phyloP scores from a whole-genome alignment of 1,140 invertebrate species.

The Heterodera schachtii region DNA sequence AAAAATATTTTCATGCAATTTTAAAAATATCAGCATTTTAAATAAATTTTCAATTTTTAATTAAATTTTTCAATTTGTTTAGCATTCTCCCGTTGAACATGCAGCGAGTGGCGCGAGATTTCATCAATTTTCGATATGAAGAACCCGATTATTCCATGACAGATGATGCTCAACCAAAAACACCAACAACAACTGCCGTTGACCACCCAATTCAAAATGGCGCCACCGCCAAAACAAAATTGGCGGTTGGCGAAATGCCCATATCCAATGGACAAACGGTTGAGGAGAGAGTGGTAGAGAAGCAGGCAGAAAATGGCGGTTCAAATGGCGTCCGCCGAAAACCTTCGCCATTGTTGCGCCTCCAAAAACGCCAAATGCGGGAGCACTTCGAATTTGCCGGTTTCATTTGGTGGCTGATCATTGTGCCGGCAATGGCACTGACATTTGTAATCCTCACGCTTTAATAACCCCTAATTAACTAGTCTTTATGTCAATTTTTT shows the following conservation, averaged over 20 bases:
- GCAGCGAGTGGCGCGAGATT: slow-evolving; percentile 48
- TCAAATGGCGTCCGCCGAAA: not conserved
- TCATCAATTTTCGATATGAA: slow-evolving; percentile 50
- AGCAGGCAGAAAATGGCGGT: not conserved
- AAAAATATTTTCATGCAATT: not conserved
- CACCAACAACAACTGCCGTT: not conserved
- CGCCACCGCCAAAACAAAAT: no score
- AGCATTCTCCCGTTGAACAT: slow-evolving; percentile 40
- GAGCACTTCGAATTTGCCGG: slow-evolving; percentile 31
- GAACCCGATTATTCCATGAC: not conserved
- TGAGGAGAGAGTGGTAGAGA: not conserved
- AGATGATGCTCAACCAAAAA: not conserved
- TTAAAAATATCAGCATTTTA: not conserved
- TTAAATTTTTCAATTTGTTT: slow-evolving; percentile 5
- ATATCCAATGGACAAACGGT: not conserved
- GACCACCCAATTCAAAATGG: not conserved
- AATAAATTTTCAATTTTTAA: no score
- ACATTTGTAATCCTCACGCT: slow-evolving; percentile 15
- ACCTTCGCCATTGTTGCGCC: not conserved
- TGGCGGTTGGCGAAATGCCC: not conserved
- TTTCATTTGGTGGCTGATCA: slow-evolving; percentile 36
- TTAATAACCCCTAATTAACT: not conserved
- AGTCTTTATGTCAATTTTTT: not conserved
- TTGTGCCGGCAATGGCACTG: slow-evolving; percentile 32
- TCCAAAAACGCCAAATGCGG: slow-evolving; percentile 13